These are phyloP conservation scores for Xanthorhoe designata DNA, from an alignment of 2,888 invertebrate species.

Conservation along the genomic window DNA sequence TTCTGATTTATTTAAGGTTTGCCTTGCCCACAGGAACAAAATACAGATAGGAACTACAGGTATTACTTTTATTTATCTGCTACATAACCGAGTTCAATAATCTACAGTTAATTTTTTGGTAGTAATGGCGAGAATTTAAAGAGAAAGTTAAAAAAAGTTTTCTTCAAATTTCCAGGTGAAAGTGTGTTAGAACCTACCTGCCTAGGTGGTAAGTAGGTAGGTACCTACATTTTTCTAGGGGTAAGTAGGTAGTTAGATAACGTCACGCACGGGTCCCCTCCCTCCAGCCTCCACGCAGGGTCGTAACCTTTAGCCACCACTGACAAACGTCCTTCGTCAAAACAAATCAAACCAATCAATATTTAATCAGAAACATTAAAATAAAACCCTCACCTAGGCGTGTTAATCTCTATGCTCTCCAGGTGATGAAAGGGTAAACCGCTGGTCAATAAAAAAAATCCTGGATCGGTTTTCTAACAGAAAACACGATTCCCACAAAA, in stretches of 20 bases:
- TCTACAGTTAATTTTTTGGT: not conserved
- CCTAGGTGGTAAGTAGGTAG: slow-evolving; percentile 3
- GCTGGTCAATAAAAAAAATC: slow-evolving; percentile 21
- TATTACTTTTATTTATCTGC: not conserved
- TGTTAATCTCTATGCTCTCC: slow-evolving; percentile 43
- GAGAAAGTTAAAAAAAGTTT: not conserved
- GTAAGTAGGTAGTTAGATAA: slow-evolving; percentile 72
- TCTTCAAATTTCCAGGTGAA: slow-evolving; percentile 18
- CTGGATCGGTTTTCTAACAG: slow-evolving; percentile 33
- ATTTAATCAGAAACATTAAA: slow-evolving; percentile 41
- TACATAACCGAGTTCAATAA: not conserved
- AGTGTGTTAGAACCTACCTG: slow-evolving; percentile 4
- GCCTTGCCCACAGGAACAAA: not conserved
- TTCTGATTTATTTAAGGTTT: not conserved
- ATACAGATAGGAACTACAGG: no score
- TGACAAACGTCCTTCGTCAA: slow-evolving; percentile 56
- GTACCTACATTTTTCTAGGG: slow-evolving; percentile 43
- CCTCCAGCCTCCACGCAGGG: slow-evolving; percentile 60
- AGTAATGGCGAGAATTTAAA: not conserved
- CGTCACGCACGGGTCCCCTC: slow-evolving; percentile 56
- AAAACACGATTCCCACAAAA: slow-evolving; percentile 38
- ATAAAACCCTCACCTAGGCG: slow-evolving; percentile 58
- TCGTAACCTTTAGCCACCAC: slow-evolving; percentile 72
- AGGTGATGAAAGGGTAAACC: slow-evolving; percentile 30
- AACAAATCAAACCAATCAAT: slow-evolving; percentile 70